phyloP scores from a whole-genome alignment of 2,888 invertebrate genomes.

The Vannuccia rotundouncinata region DNA sequence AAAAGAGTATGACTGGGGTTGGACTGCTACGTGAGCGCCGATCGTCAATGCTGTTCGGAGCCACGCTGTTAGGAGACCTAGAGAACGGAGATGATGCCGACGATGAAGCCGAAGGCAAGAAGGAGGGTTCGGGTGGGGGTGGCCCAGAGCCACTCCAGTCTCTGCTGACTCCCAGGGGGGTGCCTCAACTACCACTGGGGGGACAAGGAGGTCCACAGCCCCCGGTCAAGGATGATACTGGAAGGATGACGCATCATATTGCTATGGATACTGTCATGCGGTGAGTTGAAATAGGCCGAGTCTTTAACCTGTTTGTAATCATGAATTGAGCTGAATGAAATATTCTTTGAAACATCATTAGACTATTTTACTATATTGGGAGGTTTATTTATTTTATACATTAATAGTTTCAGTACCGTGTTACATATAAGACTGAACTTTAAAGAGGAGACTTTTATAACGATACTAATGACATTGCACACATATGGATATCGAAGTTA shows the following conservation, averaged over 20 bases:
- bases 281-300: background rate
- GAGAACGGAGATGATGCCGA: background rate
- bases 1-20: slow-evolving; percentile 1
- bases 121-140: background rate
- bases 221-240: slow-evolving; percentile 37
- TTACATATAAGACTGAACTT: too few species aligned
- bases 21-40: background rate
- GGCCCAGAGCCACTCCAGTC: background rate
- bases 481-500: too few species aligned
- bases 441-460: too few species aligned
- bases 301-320: too few species aligned
- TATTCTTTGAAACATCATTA: too few species aligned
- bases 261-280: slow-evolving; percentile 39
- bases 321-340: too few species aligned
- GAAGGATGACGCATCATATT: slow-evolving; percentile 38
- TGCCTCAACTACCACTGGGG: background rate
- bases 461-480: too few species aligned
- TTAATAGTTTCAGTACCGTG: too few species aligned
- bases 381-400: too few species aligned
- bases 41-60: background rate
- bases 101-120: background rate
- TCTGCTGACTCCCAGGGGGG: background rate
- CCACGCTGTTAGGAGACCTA: background rate
- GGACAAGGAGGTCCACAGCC: background rate
- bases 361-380: too few species aligned